phyloP scores from a whole-genome alignment of 1,140 invertebrate genomes.

The Apis florea region DNA sequence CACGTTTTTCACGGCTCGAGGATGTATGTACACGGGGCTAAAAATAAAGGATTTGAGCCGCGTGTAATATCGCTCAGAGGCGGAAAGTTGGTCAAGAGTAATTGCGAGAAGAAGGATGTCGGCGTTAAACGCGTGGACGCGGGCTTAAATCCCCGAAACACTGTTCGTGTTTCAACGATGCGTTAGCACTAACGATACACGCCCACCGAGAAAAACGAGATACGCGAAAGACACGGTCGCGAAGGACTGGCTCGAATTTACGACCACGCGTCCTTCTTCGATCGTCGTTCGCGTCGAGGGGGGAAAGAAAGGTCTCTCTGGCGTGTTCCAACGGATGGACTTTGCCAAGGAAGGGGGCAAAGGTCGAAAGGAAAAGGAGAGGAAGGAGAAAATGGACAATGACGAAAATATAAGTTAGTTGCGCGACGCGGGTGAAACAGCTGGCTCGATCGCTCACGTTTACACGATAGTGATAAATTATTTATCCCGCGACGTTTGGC shows the following conservation, averaged over 20 bases:
- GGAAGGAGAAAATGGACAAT: constrained; percentile 49
- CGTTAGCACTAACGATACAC: background rate
- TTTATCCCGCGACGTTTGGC: constrained; percentile 74
- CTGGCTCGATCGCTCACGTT: constrained; percentile 63
- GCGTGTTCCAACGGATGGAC: constrained; percentile 22
- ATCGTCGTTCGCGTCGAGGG: background rate
- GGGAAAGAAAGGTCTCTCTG: background rate
- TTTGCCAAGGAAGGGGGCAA: background rate
- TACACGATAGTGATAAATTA: constrained; percentile 74
- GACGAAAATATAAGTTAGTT: constrained; percentile 32
- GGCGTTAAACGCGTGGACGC: background rate
- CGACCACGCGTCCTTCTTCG: background rate
- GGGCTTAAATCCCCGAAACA: background rate
- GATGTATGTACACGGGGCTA: background rate
- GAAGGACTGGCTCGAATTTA: background rate
- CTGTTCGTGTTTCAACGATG: constrained; percentile 4
- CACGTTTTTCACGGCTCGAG: background rate
- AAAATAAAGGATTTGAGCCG: background rate
- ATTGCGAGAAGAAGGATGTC: background rate
- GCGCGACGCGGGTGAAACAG: constrained; percentile 56
- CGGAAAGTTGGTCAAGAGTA: constrained; percentile 9
- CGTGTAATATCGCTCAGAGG: background rate
- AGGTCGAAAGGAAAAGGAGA: constrained; percentile 29
- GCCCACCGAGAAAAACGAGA: background rate
- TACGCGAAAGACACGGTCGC: background rate